Evolutionary conservation across 2,797 vertebrate species (phyloP), one percentile per base, ranked within the genome.

Genomic region (Cuniculus paca): DNA sequence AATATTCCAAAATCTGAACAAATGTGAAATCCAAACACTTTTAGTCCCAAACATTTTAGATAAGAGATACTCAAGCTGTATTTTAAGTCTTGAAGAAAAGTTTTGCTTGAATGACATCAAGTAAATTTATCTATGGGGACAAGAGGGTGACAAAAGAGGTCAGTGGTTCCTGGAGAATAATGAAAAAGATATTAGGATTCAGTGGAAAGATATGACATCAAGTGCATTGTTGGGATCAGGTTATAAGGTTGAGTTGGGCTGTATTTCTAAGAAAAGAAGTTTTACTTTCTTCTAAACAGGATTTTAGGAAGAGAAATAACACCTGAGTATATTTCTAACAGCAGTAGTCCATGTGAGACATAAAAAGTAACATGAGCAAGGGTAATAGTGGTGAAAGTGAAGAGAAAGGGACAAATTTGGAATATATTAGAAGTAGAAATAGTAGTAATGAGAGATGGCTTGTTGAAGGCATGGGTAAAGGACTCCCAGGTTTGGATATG

Each of bases 271-370:
- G 54, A 60, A 61, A 48, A 24, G 36, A 90, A 56, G 26, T 65
- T 82, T 95, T 42, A 26, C 20, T 87, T 93, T 81, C n/a, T 84
- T 68, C 80, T 90, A 26, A 58, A 87, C 39, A 63, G n/a, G 13
- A 63, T 70, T 90, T 91, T 58, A 78, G 74, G 36, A 19, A 80
- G 31, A 95, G 45, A 16, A 91, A 19, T 58, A 72, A 75, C 5
- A 54, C 45, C 74, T 63, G 17, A 74, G 56, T 70, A 56, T 60
- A 82, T 52, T 56, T 22, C 48, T 50, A 7, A 34, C 45, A 31
- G 39, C 5, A 65, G 9, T 88, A 52, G 65, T 75, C 31, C 26
- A 36, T 11, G 42, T 91, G 9, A 84, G 52, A 70, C 24, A 58
- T 4, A 26, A 50, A 86, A 24, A 50, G 83, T 86, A 60, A 42